Evolutionary conservation across 2,113 vertebrate species (phyloP).

Genomic region (Oncorhynchus tshawytscha): DNA sequence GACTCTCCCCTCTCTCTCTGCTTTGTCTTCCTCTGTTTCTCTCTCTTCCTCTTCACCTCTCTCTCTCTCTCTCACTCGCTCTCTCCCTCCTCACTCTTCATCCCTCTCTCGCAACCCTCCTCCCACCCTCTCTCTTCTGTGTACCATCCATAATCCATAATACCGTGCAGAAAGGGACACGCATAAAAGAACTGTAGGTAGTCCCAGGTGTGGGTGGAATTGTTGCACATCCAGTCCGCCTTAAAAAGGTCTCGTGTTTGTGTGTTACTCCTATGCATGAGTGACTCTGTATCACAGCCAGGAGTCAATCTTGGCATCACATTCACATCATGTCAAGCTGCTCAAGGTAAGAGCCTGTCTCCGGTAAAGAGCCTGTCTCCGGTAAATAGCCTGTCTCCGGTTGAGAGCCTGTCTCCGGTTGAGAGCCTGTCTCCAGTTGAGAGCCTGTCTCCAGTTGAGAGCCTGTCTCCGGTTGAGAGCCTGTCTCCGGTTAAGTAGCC

Average conservation of each 20-base stretch:
- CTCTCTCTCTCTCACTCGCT: not conserved
- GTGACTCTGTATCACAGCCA: not conserved
- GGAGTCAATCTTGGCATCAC: not conserved
- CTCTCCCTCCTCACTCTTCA: not conserved
- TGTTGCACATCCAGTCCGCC: not conserved
- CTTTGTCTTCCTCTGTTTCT: not conserved
- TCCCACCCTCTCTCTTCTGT: not conserved
- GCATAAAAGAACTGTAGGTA: not conserved
- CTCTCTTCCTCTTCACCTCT: not conserved
- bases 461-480: too few species aligned
- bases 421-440: too few species aligned
- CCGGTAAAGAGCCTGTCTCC: not conserved
- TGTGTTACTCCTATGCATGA: too few species aligned
- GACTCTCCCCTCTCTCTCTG: not conserved
- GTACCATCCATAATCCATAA: not conserved
- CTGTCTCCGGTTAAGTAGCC: too few species aligned
- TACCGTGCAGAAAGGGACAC: too few species aligned
- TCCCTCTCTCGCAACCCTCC: too few species aligned
- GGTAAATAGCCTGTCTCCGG: too few species aligned
- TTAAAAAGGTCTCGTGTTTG: not conserved
- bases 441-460: too few species aligned
- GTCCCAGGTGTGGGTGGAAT: conserved; percentile 35
- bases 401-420: too few species aligned
- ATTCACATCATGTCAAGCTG: not conserved
- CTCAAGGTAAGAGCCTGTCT: too few species aligned